Base-by-base conservation (phyloP, 2,888 invertebrate species). In the Aporophyla nigra region DNA sequence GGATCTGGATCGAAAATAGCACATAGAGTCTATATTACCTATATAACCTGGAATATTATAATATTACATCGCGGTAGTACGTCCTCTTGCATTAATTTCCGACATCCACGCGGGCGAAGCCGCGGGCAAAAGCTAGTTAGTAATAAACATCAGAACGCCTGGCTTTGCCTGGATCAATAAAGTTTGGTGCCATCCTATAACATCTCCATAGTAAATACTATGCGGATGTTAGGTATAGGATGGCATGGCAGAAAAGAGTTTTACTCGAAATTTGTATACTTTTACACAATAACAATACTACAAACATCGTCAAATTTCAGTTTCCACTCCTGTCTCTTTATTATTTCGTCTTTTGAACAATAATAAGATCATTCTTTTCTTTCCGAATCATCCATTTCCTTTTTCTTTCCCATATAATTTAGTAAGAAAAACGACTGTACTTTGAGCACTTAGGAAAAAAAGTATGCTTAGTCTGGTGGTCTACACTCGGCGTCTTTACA, bases 111-210 rank as follows among this genome's bases (percentile, higher is more conserved):
- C n/a, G n/a, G n/a, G n/a, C n/a, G n/a, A n/a, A n/a, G n/a, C n/a
- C n/a, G n/a, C n/a, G n/a, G n/a, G n/a, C n/a, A n/a, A n/a, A n/a
- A n/a, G n/a, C n/a, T n/a, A n/a, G n/a, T 33, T 33, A 33, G 33
- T 33, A 33, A 33, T 33, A 33, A 33, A 33, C 3, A 33, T 33
- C 33, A 33, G 33, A 33, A 33, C 33, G 33, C 33, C 33, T 33
- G 33, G 33, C 33, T 33, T 84, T 69, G 72, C 59, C 74, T 71
- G 71, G 56, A 65, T 66, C 56, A 19, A 63, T 69, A 54, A 69
- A 54, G 21, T 56, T 49, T 27, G 3, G 10, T 14, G 2, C 2
- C 0, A 16, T 46, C 19, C 3, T 24, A 1, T 0, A 14, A 51
- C 9, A 27, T 21, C 27, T 7, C 33, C n/a, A 66, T 16, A 49